phyloP scores from a whole-genome alignment of 2,113 vertebrate genomes.

The Ctenomys sociabilis region DNA sequence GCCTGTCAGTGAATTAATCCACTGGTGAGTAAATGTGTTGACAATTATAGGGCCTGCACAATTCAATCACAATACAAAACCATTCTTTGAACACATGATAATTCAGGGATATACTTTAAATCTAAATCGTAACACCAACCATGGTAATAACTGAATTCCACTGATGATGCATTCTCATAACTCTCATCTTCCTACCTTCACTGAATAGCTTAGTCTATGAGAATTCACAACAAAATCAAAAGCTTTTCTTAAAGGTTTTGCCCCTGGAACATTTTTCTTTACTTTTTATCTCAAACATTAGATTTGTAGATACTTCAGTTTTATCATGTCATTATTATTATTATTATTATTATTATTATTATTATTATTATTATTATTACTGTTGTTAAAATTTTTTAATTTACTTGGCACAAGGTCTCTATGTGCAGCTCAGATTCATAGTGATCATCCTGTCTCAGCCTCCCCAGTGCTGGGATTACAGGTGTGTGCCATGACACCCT shows the following conservation, averaged over 20 bases:
- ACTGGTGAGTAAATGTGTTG: not conserved
- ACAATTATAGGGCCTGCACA: not conserved
- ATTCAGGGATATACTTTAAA: not conserved
- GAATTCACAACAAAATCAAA: conserved; percentile 27
- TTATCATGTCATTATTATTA: not conserved
- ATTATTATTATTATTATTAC: too few species aligned
- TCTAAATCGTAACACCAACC: not conserved
- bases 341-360: too few species aligned
- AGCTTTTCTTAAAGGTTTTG: not conserved
- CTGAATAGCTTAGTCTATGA: not conserved
- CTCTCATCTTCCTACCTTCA: not conserved
- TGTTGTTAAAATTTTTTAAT: too few species aligned
- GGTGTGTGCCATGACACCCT: too few species aligned
- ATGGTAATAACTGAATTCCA: not conserved
- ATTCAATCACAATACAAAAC: not conserved
- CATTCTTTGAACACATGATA: not conserved
- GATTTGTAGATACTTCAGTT: not conserved
- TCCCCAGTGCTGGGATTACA: too few species aligned
- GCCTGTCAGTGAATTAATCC: not conserved
- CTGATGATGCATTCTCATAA: not conserved
- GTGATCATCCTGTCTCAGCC: too few species aligned
- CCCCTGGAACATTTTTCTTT: not conserved
- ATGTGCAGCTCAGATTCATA: too few species aligned
- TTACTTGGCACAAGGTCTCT: too few species aligned
- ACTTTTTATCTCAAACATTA: not conserved